Conservation (phyloP, 2,888 invertebrate species). For the Lepas anatifera region DNA sequence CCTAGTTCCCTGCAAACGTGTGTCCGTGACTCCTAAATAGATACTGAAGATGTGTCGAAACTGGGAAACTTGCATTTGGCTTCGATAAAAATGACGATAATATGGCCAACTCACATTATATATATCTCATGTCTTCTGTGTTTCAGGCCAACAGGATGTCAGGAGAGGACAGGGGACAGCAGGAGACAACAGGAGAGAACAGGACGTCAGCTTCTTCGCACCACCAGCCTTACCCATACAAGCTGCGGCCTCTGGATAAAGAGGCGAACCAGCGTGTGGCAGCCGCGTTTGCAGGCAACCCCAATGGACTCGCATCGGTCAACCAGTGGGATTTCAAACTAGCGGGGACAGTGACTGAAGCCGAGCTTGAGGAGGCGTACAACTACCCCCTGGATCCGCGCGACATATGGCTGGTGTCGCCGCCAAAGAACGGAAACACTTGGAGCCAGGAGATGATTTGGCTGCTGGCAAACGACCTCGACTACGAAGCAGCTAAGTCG, state of each 20-base stretch:
- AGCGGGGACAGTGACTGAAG: not conserved
- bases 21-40: no score
- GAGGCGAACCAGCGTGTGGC: not conserved
- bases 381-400: slow-evolving; percentile 9
- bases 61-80: no score
- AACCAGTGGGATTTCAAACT: slow-evolving; percentile 7
- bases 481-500: not conserved
- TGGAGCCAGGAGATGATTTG: slow-evolving; percentile 13
- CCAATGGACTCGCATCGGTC: not conserved
- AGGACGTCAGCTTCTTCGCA: no score
- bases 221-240: not conserved
- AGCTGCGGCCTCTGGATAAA: not conserved
- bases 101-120: no score
- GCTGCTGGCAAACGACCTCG: slow-evolving; percentile 4
- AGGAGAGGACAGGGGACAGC: no score
- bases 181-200: no score
- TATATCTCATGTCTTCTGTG: no score
- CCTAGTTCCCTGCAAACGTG: no score
- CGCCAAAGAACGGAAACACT: slow-evolving; percentile 9
- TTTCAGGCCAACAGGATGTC: no score
- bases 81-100: no score
- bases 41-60: no score
- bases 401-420: slow-evolving; percentile 10
- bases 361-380: not conserved
- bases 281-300: not conserved